These are phyloP conservation scores for Clarias pachynema DNA, from an alignment of 2,797 vertebrate species.

Conservation along the genomic window DNA sequence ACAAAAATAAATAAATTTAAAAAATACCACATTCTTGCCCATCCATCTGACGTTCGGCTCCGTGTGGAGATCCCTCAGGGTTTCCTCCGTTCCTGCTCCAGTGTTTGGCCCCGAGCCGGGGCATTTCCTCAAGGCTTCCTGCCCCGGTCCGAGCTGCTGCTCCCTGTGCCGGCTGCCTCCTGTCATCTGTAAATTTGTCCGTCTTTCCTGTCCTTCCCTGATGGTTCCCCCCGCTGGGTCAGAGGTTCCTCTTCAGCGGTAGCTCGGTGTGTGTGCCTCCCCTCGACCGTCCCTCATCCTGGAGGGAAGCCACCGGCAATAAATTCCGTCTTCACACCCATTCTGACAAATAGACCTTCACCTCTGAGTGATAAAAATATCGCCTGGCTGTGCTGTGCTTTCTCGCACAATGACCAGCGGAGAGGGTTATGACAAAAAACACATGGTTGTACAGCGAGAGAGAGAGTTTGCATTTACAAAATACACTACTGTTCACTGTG, in stretches of 20 bases:
- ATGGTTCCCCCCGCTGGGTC: slow-evolving; percentile 69
- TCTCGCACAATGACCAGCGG: not conserved
- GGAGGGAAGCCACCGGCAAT: slow-evolving; percentile 81
- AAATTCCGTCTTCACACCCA: slow-evolving; percentile 84
- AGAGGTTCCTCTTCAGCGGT: slow-evolving; percentile 74
- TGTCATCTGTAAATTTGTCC: slow-evolving; percentile 68
- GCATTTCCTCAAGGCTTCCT: slow-evolving; percentile 77
- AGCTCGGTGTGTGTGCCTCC: slow-evolving; percentile 64
- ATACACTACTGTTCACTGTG: too few species aligned
- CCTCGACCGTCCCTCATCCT: slow-evolving; percentile 69
- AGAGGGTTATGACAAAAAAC: not conserved
- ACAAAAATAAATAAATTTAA: too few species aligned
- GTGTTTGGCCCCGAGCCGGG: slow-evolving; percentile 71
- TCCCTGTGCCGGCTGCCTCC: slow-evolving; percentile 68
- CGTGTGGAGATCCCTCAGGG: slow-evolving; percentile 74
- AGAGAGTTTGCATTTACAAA: not conserved
- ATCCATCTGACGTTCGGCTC: slow-evolving; percentile 64
- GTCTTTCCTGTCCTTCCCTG: slow-evolving; percentile 66
- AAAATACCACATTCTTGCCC: slow-evolving; percentile 17
- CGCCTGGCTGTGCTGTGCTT: slow-evolving; percentile 45
- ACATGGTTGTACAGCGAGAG: not conserved
- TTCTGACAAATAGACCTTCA: slow-evolving; percentile 78
- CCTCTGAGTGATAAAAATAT: slow-evolving; percentile 72
- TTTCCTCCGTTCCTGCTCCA: slow-evolving; percentile 76
- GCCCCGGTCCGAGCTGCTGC: slow-evolving; percentile 64